phyloP scores from a whole-genome alignment of 2,113 vertebrate genomes.

The Meleagris gallopavo region DNA sequence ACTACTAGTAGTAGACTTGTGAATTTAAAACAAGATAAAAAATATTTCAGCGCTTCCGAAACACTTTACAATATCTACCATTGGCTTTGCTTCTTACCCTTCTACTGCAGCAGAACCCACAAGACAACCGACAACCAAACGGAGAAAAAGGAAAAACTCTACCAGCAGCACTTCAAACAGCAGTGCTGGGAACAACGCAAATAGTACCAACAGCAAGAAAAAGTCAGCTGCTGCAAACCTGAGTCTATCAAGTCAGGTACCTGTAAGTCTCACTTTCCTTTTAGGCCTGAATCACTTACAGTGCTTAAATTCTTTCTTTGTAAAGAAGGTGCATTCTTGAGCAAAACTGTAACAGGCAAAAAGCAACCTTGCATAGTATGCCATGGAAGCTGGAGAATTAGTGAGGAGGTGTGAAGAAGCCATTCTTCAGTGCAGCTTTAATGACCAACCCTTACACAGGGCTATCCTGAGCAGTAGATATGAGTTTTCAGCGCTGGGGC shows the following conservation, averaged over 20 bases:
- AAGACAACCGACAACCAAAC: conserved; percentile 95
- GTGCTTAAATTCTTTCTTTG: conserved; percentile 32
- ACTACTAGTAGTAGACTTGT: background rate
- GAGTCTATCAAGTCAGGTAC: conserved; percentile 99
- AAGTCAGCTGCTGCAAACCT: conserved; percentile 92
- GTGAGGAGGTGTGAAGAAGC: conserved; percentile 1
- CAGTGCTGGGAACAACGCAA: conserved; percentile 87
- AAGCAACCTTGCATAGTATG: background rate
- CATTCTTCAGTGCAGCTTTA: conserved; percentile 8
- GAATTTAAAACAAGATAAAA: background rate
- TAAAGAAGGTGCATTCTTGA: conserved; percentile 74
- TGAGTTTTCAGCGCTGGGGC: background rate
- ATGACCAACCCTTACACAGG: background rate
- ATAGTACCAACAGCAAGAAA: conserved; percentile 89
- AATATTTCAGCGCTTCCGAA: background rate
- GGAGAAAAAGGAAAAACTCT: conserved; percentile 99
- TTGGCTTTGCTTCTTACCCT: conserved; percentile 70
- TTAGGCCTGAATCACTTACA: conserved; percentile 61
- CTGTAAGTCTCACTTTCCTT: conserved; percentile 97
- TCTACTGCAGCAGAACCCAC: conserved; percentile 90
- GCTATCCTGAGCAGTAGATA: background rate
- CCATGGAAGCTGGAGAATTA: conserved; percentile 16
- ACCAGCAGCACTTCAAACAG: conserved; percentile 96
- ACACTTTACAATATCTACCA: background rate
- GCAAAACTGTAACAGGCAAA: conserved; percentile 8